Conservation (phyloP, 2,113 vertebrate species). For the Corydoras maculifer region DNA sequence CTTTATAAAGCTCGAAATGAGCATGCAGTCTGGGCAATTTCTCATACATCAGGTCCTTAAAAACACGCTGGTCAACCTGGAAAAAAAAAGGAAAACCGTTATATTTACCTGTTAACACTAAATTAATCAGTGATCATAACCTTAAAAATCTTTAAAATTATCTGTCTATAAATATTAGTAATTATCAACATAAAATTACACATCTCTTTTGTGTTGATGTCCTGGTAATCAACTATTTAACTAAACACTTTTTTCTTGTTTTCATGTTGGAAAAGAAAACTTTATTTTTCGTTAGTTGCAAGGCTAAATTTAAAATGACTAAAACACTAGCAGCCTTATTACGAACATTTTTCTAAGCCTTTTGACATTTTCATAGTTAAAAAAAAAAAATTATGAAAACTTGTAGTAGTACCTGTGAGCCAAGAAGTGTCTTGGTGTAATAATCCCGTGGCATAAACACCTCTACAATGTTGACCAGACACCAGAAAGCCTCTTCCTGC, state of each 20-base stretch:
- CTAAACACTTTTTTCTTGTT: too few relatives aligned
- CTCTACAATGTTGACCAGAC: conserved; percentile 88
- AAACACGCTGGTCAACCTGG: conserved; percentile 95
- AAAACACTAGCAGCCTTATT: too few relatives aligned
- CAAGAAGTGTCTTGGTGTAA: conserved; percentile 94
- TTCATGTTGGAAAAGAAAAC: too few relatives aligned
- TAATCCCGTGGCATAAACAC: conserved; percentile 97
- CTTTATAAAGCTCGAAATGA: conserved; percentile 88
- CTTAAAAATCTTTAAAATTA: not conserved
- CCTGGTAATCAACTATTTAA: too few relatives aligned
- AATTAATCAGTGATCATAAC: too few relatives aligned
- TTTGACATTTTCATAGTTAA: not conserved
- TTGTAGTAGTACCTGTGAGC: conserved; percentile 79
- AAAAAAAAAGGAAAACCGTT: not conserved
- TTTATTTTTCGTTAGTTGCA: too few relatives aligned
- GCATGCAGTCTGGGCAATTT: conserved; percentile 85
- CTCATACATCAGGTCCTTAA: conserved; percentile 91
- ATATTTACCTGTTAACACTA: too few relatives aligned
- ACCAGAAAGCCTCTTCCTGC: conserved; percentile 98
- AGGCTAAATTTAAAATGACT: too few relatives aligned
- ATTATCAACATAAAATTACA: too few relatives aligned
- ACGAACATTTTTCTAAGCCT: too few relatives aligned
- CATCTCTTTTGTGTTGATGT: too few relatives aligned
- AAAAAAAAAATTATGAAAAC: not conserved
- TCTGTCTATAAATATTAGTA: too few relatives aligned